A percentile compares a stretch with the other conserved stretches of the same genome.
These are phyloP conservation scores for Microcebus murinus DNA, from an alignment of 2,113 vertebrate species.

Conservation along the genomic window DNA sequence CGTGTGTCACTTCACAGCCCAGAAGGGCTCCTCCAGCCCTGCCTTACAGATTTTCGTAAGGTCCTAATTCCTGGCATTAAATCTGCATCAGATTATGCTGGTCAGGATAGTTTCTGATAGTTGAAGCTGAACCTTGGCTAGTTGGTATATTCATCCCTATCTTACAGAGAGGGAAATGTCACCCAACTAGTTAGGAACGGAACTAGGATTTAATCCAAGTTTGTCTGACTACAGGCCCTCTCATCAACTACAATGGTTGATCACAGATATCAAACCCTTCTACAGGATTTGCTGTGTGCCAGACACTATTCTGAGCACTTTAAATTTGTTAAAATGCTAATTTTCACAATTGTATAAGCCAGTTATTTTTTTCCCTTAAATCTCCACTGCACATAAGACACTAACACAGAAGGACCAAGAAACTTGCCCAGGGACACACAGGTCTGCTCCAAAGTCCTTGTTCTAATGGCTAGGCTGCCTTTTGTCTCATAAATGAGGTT, in stretches of 20 bases:
- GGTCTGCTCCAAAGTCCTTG: background rate
- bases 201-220: background rate
- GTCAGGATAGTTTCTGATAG: background rate
- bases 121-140: background rate
- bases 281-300: background rate
- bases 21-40: background rate
- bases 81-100: background rate
- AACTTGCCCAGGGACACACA: background rate
- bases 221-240: background rate
- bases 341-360: background rate
- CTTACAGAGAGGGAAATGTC: background rate
- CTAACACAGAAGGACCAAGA: background rate
- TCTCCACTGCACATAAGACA: background rate
- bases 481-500: background rate
- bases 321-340: background rate
- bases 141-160: background rate
- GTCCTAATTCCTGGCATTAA: background rate
- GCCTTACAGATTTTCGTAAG: background rate
- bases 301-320: background rate
- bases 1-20: background rate
- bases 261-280: background rate
- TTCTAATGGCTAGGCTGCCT: background rate
- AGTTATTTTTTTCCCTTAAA: background rate
- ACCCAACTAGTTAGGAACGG: background rate
- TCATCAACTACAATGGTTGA: background rate